Base-by-base conservation (phyloP, 2,888 invertebrate species). In the Odontocerum albicorne region DNA sequence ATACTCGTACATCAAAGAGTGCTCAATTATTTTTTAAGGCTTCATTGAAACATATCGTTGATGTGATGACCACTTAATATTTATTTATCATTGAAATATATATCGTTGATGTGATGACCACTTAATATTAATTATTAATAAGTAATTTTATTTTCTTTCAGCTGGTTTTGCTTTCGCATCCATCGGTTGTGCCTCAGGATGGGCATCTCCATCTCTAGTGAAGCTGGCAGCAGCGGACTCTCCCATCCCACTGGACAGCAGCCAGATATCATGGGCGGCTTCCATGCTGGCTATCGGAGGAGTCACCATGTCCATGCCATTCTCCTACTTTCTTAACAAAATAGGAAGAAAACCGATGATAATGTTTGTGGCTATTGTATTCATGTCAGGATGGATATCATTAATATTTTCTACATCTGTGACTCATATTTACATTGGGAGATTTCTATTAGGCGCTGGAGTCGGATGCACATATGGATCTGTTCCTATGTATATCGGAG, bases 291-390 rank as follows among this genome's bases (percentile, higher is more conserved):
- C 58, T n/a, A 47, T 61, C 15, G 61, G 61, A 6, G 61, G 61
- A 16, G 53, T 56, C 15, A 49, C 56, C 8, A 55, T 56, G 20
- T 45, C 61, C 13, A 44, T 61, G 12, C 58, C 58, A 3, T 61
- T 49, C 42, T 56, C 58, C 21, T 61, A 59, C 43, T 49, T 61
- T 21, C 53, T 59, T 3, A 61, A 61, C 54, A 59, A 38, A 10
- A 32, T 59, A 16, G 61, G 61, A 15, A 55, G 61, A 35, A 57
- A 56, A 32, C 56, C 58, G 10, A 56, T 61, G 56, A 56, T 61
- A 8, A 38, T 61, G 20, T 8, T 45, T 10, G 49, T 56, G 17
- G 20, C 58, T 2, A 1, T 56, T 39, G 19, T 56, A n/a, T 56
- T 44, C 56, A 35, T 59, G 7, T 10, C 43, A 2, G 61, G 61